Base-by-base conservation (phyloP, 1,140 invertebrate species). In the Drosophila gunungcola region DNA sequence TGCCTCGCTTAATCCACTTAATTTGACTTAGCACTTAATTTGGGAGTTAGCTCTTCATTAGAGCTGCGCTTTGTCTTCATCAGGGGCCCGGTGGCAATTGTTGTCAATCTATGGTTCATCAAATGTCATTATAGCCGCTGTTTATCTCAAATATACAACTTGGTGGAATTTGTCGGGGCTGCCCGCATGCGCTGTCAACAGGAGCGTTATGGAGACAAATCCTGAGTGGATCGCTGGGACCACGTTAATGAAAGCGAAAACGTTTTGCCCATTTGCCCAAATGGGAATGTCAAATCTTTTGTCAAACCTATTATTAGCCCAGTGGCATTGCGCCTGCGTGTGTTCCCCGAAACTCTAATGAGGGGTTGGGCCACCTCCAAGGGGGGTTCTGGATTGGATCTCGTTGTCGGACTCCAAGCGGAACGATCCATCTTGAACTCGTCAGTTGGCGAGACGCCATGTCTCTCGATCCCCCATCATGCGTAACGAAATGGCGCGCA, bases 221-320 rank as follows among this genome's bases (percentile, higher is more conserved):
- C 64, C 74, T 70, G 61, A 49, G 55, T 46, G 21, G 51, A 55
- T 56, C 42, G 25, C 29, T 41, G 56, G 73, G 54, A 34, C 53
- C 68, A 46, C 43, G 63, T 45, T 48, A 65, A 57, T 62, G 67
- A 53, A 53, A 55, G 73, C 57, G 65, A 79, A 77, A 77, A 72
- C 43, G 45, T 70, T 55, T 48, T 64, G 64, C 73, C 43, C 79
- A 82, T 88, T 86, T 72, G 62, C 54, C 60, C 43, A 89, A 88
- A 88, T 88, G 84, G 58, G 81, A 77, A 73, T 88, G 84, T 89
- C 83, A 88, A 79, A 80, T 73, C 84, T 89, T 88, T 88, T 88
- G 83, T 88, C 83, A 88, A 88, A 67, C 62, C 49, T 70, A 89
- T 83, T 89, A 88, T 88, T 89, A 73, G 75, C 67, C 58, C 51